A percentile compares a stretch with the other conserved stretches of the same genome.
These are phyloP conservation scores for Endomychus coccineus DNA, from an alignment of 2,888 invertebrate genomes.

Conservation along the genomic window DNA sequence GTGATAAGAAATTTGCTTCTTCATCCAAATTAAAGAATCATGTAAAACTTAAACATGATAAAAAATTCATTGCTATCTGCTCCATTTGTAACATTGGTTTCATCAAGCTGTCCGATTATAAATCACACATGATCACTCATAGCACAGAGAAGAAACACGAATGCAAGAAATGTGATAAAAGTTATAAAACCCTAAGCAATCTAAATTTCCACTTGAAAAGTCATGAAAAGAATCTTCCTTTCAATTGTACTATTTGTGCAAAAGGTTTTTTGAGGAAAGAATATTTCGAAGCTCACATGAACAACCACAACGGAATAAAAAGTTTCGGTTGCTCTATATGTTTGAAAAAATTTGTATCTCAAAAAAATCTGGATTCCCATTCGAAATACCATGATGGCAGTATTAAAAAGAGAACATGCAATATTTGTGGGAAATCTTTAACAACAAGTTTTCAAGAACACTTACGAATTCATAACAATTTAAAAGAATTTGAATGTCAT, in stretches of 20 bases:
- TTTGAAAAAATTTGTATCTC: conserved; percentile 38
- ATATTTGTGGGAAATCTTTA: conserved; percentile 38
- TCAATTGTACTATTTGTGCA: conserved; percentile 33
- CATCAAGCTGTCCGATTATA: conserved; percentile 39
- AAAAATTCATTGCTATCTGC: conserved; percentile 40
- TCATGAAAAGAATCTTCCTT: conserved; percentile 35
- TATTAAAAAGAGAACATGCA: conserved; percentile 34
- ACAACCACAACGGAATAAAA: conserved; percentile 38
- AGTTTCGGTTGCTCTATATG: conserved; percentile 36
- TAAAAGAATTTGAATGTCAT: conserved; percentile 38
- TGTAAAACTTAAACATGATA: conserved; percentile 38
- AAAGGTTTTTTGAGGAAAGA: conserved; percentile 42
- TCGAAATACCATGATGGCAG: conserved; percentile 38
- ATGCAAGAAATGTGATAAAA: conserved; percentile 38
- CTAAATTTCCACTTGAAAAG: conserved; percentile 42
- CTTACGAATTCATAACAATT: conserved; percentile 38
- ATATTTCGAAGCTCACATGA: conserved; percentile 39
- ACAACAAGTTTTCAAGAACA: conserved; percentile 39
- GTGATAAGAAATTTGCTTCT: conserved; percentile 39
- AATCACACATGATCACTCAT: conserved; percentile 40
- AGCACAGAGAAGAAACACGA: conserved; percentile 39
- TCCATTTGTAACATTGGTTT: conserved; percentile 42
- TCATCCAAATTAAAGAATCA: conserved; percentile 39
- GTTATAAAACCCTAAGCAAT: conserved; percentile 41
- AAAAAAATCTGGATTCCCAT: conserved; percentile 40